Evolutionary conservation across 2,113 vertebrate genomes (phyloP).

Genomic region (Myiopsitta monachus): DNA sequence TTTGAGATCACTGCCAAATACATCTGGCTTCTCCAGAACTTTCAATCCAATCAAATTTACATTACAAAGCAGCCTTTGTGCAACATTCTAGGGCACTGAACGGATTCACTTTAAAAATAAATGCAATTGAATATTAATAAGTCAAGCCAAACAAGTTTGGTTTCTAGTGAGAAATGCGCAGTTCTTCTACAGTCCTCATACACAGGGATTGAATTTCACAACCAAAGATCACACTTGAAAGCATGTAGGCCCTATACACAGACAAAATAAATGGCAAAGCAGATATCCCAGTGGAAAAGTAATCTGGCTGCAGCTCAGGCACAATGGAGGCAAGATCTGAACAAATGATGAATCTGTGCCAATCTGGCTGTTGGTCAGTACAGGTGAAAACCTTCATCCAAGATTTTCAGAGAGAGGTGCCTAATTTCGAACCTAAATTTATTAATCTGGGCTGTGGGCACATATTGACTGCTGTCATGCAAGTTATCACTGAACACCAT

Average conservation of each 20-base stretch:
- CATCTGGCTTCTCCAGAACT: conserved; percentile 9
- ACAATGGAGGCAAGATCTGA: neutral
- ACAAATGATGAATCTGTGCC: neutral
- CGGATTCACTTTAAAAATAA: conserved; percentile 61
- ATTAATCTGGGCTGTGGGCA: neutral
- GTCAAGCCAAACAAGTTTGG: conserved; percentile 44
- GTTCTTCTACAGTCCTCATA: neutral
- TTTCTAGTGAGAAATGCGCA: neutral
- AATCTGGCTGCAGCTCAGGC: neutral
- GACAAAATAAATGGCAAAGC: neutral
- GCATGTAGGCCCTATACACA: neutral
- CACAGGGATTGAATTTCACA: neutral
- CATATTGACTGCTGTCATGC: neutral
- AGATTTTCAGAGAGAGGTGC: neutral
- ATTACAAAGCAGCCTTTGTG: conserved; percentile 64
- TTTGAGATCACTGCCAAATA: conserved; percentile 6
- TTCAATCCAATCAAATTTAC: conserved; percentile 60
- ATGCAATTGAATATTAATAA: conserved; percentile 63
- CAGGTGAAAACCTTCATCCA: neutral
- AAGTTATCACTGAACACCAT: neutral
- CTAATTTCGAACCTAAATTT: neutral
- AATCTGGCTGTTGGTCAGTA: neutral
- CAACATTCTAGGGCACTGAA: conserved; percentile 15
- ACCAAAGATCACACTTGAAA: neutral
- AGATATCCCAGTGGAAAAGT: neutral